phyloP scores from a whole-genome alignment of 2,888 invertebrate genomes.

The Trissolcus japonicus region DNA sequence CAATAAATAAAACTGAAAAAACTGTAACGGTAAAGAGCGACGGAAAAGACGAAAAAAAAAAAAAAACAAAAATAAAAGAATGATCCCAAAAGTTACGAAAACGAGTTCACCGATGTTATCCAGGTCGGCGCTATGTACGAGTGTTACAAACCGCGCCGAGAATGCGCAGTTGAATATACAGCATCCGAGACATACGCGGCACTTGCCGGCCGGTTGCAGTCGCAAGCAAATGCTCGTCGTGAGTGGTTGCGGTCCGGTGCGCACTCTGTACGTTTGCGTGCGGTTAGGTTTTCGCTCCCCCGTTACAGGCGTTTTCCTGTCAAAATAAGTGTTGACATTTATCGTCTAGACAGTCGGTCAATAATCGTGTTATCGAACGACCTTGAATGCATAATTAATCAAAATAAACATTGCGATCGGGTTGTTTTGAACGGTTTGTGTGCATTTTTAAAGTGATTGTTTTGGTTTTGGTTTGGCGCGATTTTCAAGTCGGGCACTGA shows the following conservation, averaged over 20 bases:
- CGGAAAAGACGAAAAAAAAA: background rate
- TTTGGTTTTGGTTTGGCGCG: background rate
- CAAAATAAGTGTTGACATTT: conserved; percentile 1
- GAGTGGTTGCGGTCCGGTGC: conserved; percentile 30
- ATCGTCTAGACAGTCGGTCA: background rate
- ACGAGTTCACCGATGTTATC: conserved; percentile 31
- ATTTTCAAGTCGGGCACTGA: background rate
- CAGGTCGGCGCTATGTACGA: conserved; percentile 24
- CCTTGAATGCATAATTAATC: no score
- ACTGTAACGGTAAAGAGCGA: background rate
- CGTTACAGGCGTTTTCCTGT: background rate
- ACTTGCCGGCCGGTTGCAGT: conserved; percentile 37
- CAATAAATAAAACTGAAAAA: background rate
- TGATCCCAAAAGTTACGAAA: conserved; percentile 19
- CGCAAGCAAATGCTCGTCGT: conserved; percentile 46
- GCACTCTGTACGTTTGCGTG: background rate
- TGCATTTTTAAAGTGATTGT: background rate
- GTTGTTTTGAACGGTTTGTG: background rate
- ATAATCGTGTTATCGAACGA: no score
- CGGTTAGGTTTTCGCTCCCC: background rate
- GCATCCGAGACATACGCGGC: conserved; percentile 33
- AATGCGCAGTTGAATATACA: conserved; percentile 46
- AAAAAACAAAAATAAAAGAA: no score
- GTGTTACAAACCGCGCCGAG: conserved; percentile 25
- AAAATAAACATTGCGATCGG: background rate